Evolutionary conservation across 92 coral and sea anemone genomes (phyloP).

Genomic region (Umimayanthus chanpuru): DNA sequence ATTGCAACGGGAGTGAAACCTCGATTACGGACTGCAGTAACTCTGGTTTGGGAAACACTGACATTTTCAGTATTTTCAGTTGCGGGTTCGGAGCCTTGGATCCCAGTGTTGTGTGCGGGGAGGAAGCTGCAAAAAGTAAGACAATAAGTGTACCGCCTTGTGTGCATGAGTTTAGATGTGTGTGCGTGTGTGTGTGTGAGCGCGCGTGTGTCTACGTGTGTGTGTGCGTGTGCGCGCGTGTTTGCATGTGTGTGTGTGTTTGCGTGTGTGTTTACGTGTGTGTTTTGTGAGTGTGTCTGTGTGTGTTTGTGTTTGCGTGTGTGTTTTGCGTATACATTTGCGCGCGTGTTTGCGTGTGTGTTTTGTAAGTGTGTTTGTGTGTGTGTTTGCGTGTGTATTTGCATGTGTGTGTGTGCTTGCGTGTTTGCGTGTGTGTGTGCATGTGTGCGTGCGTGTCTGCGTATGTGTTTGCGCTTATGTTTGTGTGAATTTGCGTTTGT

Average conservation of each 20-base stretch:
- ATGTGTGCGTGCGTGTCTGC: not conserved
- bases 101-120: constrained; percentile 11
- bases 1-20: constrained; percentile 18
- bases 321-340: not conserved
- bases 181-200: not conserved
- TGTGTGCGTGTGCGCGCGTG: too few species aligned
- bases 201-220: not conserved
- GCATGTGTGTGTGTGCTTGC: too few species aligned
- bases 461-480: not conserved
- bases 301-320: not conserved
- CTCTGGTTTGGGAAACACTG: not conserved
- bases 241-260: too few species aligned
- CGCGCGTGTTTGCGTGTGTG: too few species aligned
- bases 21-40: not conserved
- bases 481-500: not conserved
- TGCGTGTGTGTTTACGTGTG: not conserved
- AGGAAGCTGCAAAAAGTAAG: not conserved
- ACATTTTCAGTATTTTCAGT: too few species aligned
- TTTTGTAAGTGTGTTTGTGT: too few species aligned
- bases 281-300: too few species aligned
- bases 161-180: not conserved
- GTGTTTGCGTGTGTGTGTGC: not conserved
- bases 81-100: not conserved
- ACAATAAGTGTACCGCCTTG: not conserved
- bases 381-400: too few species aligned